Conservation (phyloP, 2,113 vertebrate genomes). For the Cololabis saira region DNA sequence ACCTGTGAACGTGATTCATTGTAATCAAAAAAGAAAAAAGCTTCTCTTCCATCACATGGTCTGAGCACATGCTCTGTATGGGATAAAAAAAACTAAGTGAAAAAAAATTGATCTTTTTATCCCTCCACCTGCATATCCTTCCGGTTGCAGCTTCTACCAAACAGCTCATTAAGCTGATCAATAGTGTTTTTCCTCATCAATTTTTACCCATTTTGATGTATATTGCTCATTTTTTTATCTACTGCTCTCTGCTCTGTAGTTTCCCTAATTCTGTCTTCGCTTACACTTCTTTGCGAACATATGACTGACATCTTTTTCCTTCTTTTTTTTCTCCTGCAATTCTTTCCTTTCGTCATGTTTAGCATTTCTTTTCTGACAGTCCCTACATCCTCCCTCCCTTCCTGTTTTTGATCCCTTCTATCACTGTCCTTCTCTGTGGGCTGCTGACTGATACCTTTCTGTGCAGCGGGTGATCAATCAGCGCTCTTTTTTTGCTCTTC, state of each 20-base stretch:
- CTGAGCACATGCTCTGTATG: conserved; percentile 1
- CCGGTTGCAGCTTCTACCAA: neutral
- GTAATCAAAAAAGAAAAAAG: conserved; percentile 10
- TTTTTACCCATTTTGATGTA: neutral
- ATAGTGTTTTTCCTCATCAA: neutral
- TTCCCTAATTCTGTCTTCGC: neutral
- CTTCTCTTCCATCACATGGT: conserved; percentile 10
- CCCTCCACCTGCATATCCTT: neutral
- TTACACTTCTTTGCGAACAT: neutral
- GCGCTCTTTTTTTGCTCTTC: conserved; percentile 19
- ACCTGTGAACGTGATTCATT: conserved; percentile 11
- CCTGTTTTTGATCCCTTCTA: conserved; percentile 5
- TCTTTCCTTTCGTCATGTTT: too few relatives aligned
- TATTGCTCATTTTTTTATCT: neutral
- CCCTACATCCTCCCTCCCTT: neutral
- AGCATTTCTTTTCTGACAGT: neutral
- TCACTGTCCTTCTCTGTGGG: conserved; percentile 23
- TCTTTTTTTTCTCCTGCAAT: neutral
- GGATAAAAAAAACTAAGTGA: conserved; percentile 21
- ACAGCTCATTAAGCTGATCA: neutral
- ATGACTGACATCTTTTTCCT: neutral
- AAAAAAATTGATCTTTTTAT: neutral
- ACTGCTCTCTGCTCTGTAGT: neutral
- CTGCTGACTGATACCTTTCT: conserved; percentile 40
- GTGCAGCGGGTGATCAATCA: conserved; percentile 61